Evolutionary conservation across 2,113 vertebrate species (phyloP).

Genomic region (Paradoxurus hermaphroditus): DNA sequence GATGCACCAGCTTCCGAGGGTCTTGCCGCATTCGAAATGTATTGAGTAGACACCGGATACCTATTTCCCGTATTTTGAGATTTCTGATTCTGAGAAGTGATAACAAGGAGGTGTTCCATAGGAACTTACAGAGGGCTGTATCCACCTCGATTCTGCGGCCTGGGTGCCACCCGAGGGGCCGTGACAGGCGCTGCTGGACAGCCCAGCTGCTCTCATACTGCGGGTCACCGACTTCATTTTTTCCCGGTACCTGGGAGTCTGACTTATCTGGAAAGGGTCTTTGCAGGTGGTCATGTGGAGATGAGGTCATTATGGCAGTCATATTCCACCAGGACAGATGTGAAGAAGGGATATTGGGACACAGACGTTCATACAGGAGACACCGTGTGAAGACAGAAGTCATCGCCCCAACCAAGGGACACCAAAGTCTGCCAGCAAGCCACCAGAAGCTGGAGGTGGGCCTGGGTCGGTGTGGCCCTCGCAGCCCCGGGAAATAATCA

Average conservation of each 20-base stretch:
- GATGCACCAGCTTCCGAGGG: too few relatives aligned
- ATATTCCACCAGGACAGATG: rapidly evolving
- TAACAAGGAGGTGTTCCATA: rapidly evolving
- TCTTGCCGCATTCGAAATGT: rapidly evolving
- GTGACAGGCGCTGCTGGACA: neutral
- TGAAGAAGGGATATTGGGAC: rapidly evolving
- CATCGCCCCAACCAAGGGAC: rapidly evolving
- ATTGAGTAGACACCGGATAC: neutral
- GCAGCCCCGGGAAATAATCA: too few relatives aligned
- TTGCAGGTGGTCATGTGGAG: neutral
- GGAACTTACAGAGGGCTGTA: too few relatives aligned
- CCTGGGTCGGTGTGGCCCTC: rapidly evolving
- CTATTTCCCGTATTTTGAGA: neutral
- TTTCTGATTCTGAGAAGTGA: neutral
- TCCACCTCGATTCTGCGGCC: too few relatives aligned
- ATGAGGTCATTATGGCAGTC: neutral
- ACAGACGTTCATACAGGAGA: rapidly evolving
- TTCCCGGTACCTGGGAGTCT: neutral
- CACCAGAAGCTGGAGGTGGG: neutral
- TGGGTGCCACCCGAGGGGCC: too few relatives aligned
- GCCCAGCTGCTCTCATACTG: neutral
- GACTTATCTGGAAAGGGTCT: neutral
- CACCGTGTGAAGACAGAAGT: rapidly evolving
- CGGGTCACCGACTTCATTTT: neutral
- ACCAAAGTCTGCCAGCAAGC: rapidly evolving